Conservation (phyloP, 2,888 invertebrate genomes). For the Tipula helvola region DNA sequence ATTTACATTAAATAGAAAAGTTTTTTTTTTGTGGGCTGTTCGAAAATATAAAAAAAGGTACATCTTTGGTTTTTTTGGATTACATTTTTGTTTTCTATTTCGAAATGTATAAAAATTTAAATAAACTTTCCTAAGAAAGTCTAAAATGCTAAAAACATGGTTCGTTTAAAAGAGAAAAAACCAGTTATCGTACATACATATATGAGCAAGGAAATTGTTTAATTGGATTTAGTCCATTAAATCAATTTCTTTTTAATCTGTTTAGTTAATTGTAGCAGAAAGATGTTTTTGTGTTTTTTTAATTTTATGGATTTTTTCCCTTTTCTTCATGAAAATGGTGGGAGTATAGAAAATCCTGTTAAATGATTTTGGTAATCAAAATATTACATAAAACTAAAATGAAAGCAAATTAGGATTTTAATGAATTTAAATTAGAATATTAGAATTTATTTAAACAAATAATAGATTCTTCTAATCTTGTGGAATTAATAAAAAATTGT, state of each 20-base stretch:
- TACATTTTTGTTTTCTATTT: background rate
- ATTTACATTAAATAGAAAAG: background rate
- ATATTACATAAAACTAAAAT: background rate
- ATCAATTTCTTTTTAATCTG: background rate
- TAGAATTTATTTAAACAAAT: background rate
- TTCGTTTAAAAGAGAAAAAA: background rate
- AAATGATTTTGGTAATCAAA: background rate
- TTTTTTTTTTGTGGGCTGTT: background rate
- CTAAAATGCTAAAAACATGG: background rate
- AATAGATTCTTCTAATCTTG: no score
- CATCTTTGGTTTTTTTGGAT: background rate
- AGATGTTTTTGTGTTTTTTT: background rate
- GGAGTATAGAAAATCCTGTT: background rate
- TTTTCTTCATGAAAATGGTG: background rate
- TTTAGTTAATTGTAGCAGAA: background rate
- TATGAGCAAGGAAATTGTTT: background rate
- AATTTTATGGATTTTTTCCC: background rate
- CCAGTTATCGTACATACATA: background rate
- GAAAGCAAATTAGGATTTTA: background rate
- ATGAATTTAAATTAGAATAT: background rate
- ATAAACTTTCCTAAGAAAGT: background rate
- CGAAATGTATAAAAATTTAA: background rate
- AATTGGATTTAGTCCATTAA: background rate
- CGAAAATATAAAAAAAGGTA: background rate
- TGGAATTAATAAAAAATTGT: background rate